Base-by-base conservation (phyloP, 2,113 vertebrate genomes). In the Genyomyrus donnyi region DNA sequence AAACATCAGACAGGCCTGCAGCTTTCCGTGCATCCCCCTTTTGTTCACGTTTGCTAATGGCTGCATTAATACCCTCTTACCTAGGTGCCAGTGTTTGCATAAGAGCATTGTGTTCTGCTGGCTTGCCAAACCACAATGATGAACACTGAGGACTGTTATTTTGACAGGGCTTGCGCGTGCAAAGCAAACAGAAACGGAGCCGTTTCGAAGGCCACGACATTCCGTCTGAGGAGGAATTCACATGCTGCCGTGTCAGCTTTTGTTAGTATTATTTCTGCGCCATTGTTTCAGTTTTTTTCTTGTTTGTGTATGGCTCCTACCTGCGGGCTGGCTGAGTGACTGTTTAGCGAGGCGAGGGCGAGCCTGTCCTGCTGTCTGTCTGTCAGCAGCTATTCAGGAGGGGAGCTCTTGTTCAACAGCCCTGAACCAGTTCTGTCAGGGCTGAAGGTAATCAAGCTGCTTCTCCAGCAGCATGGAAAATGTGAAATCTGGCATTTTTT, bases 1-100 rank as follows among this genome's bases (percentile, higher is more conserved):
- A 96, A 96, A 96, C 93, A 95, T 93, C 92, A 93, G 95, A 91
- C 94, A 93, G 93, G 93, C 91, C 92, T 85, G 0, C 10, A 46
- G 91, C 91, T 92, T 93, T 92, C 91, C 89, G n/a, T 90, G 92
- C 91, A 87, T 91, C 46, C 92, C 93, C 89, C 91, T 94, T 88
- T 90, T 92, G 94, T 93, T 94, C 93, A 93, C 94, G 56, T 86
- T 31, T 58, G 66, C 93, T 95, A 94, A 94, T 94, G 91, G 93
- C 90, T 77, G 87, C 94, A 93, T 95, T 95, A 95, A 93, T 50
- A 89, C 89, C 90, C 91, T 92, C 92, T 94, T 93, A 94, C 93
- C 93, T 24, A 52, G 91, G 90, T 93, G 91, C 92, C 92, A 92
- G 88, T 94, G 94, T 96, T 96, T 95, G 92, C 92, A 92, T 92